phyloP scores from a whole-genome alignment of 2,797 vertebrate genomes.

The Spinus olivaceus region DNA sequence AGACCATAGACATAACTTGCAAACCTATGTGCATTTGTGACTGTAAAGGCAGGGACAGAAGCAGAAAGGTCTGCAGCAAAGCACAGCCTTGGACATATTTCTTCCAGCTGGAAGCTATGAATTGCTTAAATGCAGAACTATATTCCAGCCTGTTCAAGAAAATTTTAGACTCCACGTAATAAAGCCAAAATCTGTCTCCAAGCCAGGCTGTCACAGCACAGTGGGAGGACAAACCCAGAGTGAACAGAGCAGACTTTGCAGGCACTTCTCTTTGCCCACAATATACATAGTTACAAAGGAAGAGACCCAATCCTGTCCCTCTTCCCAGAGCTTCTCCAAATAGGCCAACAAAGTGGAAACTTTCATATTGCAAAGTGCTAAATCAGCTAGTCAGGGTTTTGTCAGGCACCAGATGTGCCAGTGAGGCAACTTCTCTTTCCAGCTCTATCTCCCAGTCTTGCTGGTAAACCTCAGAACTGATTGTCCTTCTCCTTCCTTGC shows the following conservation, averaged over 20 bases:
- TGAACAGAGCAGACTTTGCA: not conserved
- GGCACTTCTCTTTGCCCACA: not conserved
- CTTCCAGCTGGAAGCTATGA: not conserved
- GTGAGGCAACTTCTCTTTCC: not conserved
- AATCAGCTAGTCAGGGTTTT: not conserved
- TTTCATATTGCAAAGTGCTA: not conserved
- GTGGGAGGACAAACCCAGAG: not conserved
- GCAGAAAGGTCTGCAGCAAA: not conserved
- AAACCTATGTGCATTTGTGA: not conserved
- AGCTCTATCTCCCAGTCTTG: not conserved
- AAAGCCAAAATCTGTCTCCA: not conserved
- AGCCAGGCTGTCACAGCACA: not conserved
- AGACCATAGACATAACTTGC: not conserved
- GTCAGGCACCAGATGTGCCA: not conserved
- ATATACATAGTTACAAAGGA: not conserved
- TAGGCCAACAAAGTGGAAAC: not conserved
- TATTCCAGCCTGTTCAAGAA: not conserved
- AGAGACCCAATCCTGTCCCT: not conserved
- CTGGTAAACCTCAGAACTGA: not conserved
- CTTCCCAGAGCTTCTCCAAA: not conserved
- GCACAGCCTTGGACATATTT: not conserved
- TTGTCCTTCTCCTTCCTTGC: not conserved
- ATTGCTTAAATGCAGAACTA: not conserved
- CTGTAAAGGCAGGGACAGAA: not conserved
- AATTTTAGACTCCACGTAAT: not conserved